Evolutionary conservation across 2,113 vertebrate species (phyloP).

Genomic region (Phrynocephalus versicolor): DNA sequence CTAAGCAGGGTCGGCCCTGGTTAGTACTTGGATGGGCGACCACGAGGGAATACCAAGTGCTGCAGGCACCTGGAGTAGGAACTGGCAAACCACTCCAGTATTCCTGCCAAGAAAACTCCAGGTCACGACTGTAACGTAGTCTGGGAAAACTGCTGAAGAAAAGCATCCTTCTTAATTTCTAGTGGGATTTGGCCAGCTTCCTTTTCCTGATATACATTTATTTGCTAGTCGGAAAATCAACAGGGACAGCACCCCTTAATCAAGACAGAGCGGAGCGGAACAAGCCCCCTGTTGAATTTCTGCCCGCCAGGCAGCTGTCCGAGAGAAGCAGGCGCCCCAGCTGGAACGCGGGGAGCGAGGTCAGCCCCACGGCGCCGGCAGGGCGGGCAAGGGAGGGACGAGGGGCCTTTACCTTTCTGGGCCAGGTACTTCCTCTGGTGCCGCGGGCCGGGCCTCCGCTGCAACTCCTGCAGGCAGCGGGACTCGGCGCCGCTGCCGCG

Average conservation of each 20-base stretch:
- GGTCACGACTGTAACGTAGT: no score
- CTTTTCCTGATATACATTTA: background rate
- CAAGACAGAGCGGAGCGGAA: background rate
- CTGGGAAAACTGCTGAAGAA: background rate
- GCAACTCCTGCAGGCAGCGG: slow-evolving; percentile 82
- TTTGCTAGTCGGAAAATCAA: background rate
- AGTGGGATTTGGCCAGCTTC: background rate
- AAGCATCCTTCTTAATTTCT: background rate
- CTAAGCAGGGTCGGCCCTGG: no score
- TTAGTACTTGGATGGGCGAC: no score
- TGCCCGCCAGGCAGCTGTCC: no score
- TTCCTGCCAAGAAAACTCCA: no score
- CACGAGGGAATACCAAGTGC: no score
- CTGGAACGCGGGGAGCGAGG: no score
- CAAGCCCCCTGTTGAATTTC: background rate
- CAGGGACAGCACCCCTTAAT: background rate
- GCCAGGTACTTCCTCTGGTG: slow-evolving; percentile 85
- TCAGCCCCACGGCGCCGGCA: no score
- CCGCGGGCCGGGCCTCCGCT: slow-evolving; percentile 80
- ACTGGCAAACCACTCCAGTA: no score
- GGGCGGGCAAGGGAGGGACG: no score
- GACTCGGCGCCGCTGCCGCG: slow-evolving; percentile 77
- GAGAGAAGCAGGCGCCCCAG: no score
- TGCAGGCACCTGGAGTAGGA: no score
- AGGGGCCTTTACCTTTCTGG: slow-evolving; percentile 85